These are phyloP conservation scores for Nematostella vectensis DNA, from an alignment of 92 coral and sea anemone genomes.

Conservation along the genomic window DNA sequence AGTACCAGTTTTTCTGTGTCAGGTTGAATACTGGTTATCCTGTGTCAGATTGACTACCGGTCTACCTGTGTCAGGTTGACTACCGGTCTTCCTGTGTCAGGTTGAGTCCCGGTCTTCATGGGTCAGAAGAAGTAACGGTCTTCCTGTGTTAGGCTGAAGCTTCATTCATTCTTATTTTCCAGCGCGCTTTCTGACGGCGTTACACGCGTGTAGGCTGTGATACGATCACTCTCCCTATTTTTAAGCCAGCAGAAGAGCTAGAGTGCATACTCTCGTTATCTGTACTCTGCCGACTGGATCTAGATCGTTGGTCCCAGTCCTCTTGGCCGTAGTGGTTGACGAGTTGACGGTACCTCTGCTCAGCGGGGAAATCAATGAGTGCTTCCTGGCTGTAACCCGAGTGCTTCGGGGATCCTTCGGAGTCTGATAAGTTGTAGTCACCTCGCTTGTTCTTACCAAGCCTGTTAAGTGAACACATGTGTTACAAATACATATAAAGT, in stretches of 20 bases:
- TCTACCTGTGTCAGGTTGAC: too few species aligned
- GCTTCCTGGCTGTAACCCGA: slow-evolving; percentile 54
- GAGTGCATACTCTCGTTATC: slow-evolving; percentile 14
- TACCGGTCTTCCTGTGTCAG: too few species aligned
- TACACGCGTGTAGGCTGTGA: slow-evolving; percentile 61
- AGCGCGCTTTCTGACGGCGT: background rate
- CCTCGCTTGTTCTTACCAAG: slow-evolving; percentile 63
- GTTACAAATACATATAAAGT: too few species aligned
- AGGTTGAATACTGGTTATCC: too few species aligned
- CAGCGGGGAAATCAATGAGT: slow-evolving; percentile 70
- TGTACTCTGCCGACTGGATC: slow-evolving; percentile 10
- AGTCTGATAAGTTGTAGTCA: slow-evolving; percentile 56
- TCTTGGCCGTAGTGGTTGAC: slow-evolving; percentile 52
- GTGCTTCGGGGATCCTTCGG: slow-evolving; percentile 43
- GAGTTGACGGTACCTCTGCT: slow-evolving; percentile 76
- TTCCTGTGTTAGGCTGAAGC: too few species aligned
- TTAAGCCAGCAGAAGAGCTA: slow-evolving; percentile 18
- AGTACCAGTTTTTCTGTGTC: too few species aligned
- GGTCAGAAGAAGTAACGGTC: background rate
- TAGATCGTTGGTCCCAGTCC: slow-evolving; percentile 5
- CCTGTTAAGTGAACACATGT: slow-evolving; percentile 22
- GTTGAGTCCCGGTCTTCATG: too few species aligned
- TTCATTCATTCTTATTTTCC: too few species aligned
- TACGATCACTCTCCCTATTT: slow-evolving; percentile 53
- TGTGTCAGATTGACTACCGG: too few species aligned